These are phyloP conservation scores for Scomber japonicus DNA, from an alignment of 2,113 vertebrate species.

Conservation along the genomic window DNA sequence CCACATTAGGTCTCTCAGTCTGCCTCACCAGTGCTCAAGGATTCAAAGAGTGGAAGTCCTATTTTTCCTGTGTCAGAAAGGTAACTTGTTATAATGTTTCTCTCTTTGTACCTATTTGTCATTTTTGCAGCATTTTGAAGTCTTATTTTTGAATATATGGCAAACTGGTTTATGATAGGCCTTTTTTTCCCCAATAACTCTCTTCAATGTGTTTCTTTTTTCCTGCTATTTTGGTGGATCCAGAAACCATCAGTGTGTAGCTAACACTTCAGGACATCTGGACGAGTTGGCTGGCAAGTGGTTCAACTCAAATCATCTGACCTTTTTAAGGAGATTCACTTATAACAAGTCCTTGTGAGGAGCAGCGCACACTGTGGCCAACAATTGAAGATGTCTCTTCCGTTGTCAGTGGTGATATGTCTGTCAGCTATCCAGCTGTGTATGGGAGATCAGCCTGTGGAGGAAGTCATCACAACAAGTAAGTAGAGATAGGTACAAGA, in stretches of 20 bases:
- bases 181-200: not conserved
- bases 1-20: conserved; percentile 16
- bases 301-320: not conserved
- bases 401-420: conserved; percentile 68
- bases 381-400: conserved; percentile 67
- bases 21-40: conserved; percentile 4
- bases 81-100: not conserved
- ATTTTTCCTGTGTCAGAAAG: conserved; percentile 24
- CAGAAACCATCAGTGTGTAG: not conserved
- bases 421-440: conserved; percentile 67
- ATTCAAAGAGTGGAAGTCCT: conserved; percentile 11
- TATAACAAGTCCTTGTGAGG: not conserved
- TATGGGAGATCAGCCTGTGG: conserved; percentile 60
- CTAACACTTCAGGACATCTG: not conserved
- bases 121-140: not conserved
- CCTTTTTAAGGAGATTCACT: conserved; percentile 6
- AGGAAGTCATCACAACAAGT: conserved; percentile 67
- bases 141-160: too few species aligned
- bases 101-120: not conserved
- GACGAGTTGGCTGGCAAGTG: not conserved
- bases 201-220: not conserved
- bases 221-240: not conserved
- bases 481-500: conserved; percentile 49
- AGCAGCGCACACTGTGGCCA: not conserved
- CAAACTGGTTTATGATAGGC: too few species aligned